Evolutionary conservation across 64 coral and sea anemone genomes (phyloP), one percentile per base, ranked within the genome.

Genomic region (Orbicella faveolata): DNA sequence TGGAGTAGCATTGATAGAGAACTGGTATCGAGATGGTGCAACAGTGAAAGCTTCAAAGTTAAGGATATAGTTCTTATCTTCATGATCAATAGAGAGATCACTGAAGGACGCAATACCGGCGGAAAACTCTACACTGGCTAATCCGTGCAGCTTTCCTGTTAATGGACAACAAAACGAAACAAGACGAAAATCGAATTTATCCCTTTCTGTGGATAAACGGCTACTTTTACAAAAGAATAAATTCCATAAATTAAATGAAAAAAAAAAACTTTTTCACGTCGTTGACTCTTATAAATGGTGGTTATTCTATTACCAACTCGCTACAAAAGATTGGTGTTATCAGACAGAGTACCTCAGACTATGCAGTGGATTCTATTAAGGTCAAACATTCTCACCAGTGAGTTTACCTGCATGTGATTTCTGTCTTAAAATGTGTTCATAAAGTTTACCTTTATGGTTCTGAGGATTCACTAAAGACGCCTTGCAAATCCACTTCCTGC

Each of bases 71-170:
- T 72, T 78, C 11, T 59, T 73, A 1, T 75, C 93, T 23, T 75
- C 65, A 23, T 90, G 74, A 67, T 94, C 73, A 80, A 94, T 90
- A 13, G 81, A 80, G 19, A 94, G 88, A n/a, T 94, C 78, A 44
- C 3, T 63, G 52, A 94, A 94, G 25, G 74, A 52, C 34, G 93
- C 93, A 20, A 75, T 34, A 65, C 93, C 93, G 19, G 34, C 73
- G 12, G 17, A 34, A 81, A 94, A 94, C 34, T 54, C 81, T 9
- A 90, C 87, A 44, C 20, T 52, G 18, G 81, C 36, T 36, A 74
- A 74, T 52, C 93, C 93, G 10, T 64, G 19, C 18, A 94, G 76
- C 18, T 79, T 70, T 23, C 91, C 91, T 88, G 86, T 10, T 6
- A 4, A 19, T 30, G 73, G 18, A 74, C 26, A 75, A 9, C 10